Conservation (phyloP, 1,140 invertebrate genomes). For the Sminthurinus signatus region DNA sequence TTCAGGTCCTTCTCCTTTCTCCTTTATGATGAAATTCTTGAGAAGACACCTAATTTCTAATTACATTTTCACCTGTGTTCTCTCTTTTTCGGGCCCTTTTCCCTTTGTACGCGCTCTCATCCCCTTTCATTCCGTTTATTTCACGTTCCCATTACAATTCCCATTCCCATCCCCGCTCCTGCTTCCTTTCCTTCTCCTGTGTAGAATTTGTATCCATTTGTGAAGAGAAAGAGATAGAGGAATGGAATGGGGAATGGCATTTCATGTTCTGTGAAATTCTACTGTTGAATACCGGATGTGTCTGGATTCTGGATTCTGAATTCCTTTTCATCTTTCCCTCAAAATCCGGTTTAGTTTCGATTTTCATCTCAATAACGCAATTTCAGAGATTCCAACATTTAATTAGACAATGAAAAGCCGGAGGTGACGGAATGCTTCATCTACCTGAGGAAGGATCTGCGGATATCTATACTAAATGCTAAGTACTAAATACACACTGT, state of each 20-base stretch:
- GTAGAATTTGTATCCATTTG: no score
- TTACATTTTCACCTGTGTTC: conserved; percentile 40
- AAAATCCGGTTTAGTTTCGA: neutral
- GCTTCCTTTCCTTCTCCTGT: no score
- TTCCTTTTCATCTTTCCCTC: neutral
- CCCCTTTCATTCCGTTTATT: neutral
- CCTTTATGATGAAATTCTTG: conserved; percentile 35
- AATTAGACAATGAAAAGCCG: conserved; percentile 15
- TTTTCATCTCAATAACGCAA: conserved; percentile 16
- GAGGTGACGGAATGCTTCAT: conserved; percentile 5
- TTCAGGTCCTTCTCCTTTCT: conserved; percentile 20
- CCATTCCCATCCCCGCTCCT: neutral
- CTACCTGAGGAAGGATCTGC: conserved; percentile 8
- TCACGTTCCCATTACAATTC: neutral
- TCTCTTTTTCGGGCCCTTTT: conserved; percentile 30
- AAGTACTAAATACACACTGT: no score
- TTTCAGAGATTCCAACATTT: conserved; percentile 31
- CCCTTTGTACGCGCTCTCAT: conserved; percentile 11
- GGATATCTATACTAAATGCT: no score
- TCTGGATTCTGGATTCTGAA: neutral
- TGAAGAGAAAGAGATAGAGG: no score
- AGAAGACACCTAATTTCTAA: conserved; percentile 37
- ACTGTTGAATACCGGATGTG: neutral
- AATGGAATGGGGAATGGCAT: no score
- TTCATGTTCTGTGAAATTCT: no score